Percentiles rank a stretch among this genome's conserved stretches.
These are phyloP conservation scores for Argynnis bischoffii DNA, from an alignment of 2,888 invertebrate species.

Conservation along the genomic window DNA sequence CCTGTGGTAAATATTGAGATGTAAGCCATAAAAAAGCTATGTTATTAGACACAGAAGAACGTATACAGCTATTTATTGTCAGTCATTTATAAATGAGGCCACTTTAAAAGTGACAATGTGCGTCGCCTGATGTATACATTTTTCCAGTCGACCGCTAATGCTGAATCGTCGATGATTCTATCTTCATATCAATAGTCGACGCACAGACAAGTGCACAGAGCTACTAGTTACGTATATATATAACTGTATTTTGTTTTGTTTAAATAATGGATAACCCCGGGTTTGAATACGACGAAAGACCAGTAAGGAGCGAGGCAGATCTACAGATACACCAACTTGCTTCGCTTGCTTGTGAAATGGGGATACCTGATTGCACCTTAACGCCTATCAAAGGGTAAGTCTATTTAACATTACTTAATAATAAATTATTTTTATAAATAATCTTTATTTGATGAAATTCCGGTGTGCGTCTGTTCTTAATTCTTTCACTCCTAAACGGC, in stretches of 20 bases:
- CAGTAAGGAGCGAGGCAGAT: slow-evolving; percentile 38
- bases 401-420: background rate
- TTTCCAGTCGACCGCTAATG: slow-evolving; percentile 25
- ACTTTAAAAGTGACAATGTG: slow-evolving; percentile 1
- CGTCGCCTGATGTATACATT: slow-evolving; percentile 7
- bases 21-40: no score
- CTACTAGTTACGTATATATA: background rate
- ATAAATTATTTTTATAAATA: no score
- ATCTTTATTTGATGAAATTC: no score
- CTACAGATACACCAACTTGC: slow-evolving; percentile 17
- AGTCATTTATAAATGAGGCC: no score
- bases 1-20: no score
- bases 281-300: slow-evolving; percentile 55
- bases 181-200: slow-evolving; percentile 19
- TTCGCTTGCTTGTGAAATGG: background rate
- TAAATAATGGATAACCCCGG: slow-evolving; percentile 64
- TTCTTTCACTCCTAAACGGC: no score
- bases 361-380: background rate
- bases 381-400: background rate
- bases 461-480: no score
- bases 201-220: slow-evolving; percentile 11
- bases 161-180: slow-evolving; percentile 24
- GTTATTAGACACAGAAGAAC: no score
- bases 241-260: background rate
- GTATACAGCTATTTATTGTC: no score